Percentiles rank a stretch among this genome's conserved stretches.
Evolutionary conservation across 2,888 invertebrate species (phyloP).

Genomic region (Allygus modestus): DNA sequence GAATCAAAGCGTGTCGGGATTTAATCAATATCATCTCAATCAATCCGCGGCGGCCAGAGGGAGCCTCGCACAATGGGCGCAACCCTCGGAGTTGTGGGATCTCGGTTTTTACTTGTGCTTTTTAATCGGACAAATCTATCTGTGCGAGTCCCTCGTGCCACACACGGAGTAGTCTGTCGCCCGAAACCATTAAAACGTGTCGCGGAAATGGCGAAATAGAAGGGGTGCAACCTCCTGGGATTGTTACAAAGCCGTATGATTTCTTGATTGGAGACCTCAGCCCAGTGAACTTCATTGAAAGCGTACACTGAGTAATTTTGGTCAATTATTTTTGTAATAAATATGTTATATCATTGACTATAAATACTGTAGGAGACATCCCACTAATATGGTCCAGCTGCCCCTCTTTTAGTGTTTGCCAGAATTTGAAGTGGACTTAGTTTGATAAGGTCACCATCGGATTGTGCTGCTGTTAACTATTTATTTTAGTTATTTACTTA

Average conservation of each 20-base stretch:
- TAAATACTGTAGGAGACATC: no score
- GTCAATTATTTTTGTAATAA: no score
- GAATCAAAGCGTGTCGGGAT: not conserved
- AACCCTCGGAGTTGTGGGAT: not conserved
- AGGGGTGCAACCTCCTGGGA: not conserved
- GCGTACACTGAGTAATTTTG: no score
- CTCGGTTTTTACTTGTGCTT: conserved; percentile 32
- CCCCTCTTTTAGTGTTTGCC: no score
- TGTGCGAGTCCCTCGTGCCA: conserved; percentile 12
- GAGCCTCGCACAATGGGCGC: not conserved
- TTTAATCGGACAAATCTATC: conserved; percentile 48
- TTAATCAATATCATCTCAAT: conserved; percentile 24
- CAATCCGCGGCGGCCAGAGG: not conserved
- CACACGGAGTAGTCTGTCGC: conserved; percentile 32
- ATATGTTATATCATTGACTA: no score
- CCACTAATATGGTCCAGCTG: no score
- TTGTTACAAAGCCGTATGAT: not conserved
- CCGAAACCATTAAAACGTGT: not conserved
- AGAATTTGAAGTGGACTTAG: no score
- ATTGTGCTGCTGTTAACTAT: no score
- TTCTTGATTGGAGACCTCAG: no score
- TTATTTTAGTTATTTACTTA: no score
- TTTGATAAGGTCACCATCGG: no score
- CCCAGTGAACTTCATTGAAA: no score
- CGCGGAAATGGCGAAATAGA: not conserved